These are phyloP conservation scores for Sesia apiformis DNA, from an alignment of 2,888 invertebrate genomes.

Conservation along the genomic window DNA sequence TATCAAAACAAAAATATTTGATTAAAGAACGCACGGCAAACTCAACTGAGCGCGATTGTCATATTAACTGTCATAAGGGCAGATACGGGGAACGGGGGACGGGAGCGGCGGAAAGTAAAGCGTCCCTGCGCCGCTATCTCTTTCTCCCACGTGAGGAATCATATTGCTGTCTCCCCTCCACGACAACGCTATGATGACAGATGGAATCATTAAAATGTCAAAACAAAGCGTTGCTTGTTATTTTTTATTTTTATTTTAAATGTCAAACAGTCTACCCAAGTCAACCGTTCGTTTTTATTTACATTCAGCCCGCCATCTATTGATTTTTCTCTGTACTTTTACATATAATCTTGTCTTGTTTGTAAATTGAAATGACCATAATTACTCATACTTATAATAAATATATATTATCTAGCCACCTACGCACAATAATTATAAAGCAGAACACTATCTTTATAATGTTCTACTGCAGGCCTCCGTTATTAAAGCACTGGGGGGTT, in stretches of 20 bases:
- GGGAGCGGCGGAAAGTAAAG: slow-evolving; percentile 44
- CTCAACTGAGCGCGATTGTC: slow-evolving; percentile 62
- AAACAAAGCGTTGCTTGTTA: slow-evolving; percentile 59
- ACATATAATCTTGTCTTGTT: too few species aligned
- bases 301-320: too few species aligned
- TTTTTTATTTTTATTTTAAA: slow-evolving; percentile 18
- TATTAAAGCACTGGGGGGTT: too few species aligned
- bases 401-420: too few species aligned
- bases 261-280: slow-evolving; percentile 36
- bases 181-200: slow-evolving; percentile 50
- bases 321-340: too few species aligned
- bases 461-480: too few species aligned
- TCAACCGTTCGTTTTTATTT: too few species aligned
- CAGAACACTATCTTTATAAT: too few species aligned
- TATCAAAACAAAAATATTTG: slow-evolving; percentile 29
- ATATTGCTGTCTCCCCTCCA: slow-evolving; percentile 32
- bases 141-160: slow-evolving; percentile 20
- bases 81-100: slow-evolving; percentile 43
- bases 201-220: slow-evolving; percentile 49
- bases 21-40: slow-evolving; percentile 48
- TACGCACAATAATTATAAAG: too few species aligned
- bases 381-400: too few species aligned
- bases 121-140: slow-evolving; percentile 56
- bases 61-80: slow-evolving; percentile 7
- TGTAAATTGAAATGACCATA: too few species aligned